Evolutionary conservation across 1,140 invertebrate genomes (phyloP), one percentile per base, ranked within the genome.

Genomic region (Heliconius melpomene): DNA sequence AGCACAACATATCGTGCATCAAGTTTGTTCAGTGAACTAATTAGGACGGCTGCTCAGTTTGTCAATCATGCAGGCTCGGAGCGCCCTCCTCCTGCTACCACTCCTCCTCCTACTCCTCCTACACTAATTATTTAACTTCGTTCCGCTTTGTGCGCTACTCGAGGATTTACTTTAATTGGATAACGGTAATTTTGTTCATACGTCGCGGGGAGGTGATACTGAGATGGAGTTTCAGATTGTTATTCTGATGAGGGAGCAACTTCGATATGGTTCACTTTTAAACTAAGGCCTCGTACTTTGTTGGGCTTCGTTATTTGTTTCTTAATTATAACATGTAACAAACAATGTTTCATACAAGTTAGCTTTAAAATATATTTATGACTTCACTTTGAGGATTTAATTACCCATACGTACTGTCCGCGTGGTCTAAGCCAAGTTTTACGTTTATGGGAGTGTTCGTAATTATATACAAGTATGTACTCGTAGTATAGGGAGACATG

Each of bases 41-140:
- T 91, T 89, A 89, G 85, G 83, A 85, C 83, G 86, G 83, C 84
- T 90, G 89, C 88, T 90, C 89, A 87, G 88, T 88, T 88, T 89
- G 90, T 91, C 90, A 90, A 89, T 90, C 88, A 89, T 88, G 87
- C 86, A 88, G 74, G 81, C 82, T 75, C 72, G 79, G 57, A 26
- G 70, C 78, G 46, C 73, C 78, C 32, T 36, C 32, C 32, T 36
- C 32, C 32, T 32, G 32, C 32, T 6, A 0, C 32, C 6, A 6
- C 32, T 32, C 32, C 32, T 32, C 5, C 32, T 32, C 32, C 29
- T 29, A 2, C 32, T 36, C 32, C 32, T 75, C 75, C 60, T 66
- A 75, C 74, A 82, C 87, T 91, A 89, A 91, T 91, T 91, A 89
- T 90, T 91, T 90, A 89, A 91, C 86, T 91, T 85, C 79, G 82